A percentile compares a stretch with the other conserved stretches of the same genome.
These are phyloP conservation scores for Microchrysa polita DNA, from an alignment of 2,888 invertebrate genomes.

Conservation along the genomic window DNA sequence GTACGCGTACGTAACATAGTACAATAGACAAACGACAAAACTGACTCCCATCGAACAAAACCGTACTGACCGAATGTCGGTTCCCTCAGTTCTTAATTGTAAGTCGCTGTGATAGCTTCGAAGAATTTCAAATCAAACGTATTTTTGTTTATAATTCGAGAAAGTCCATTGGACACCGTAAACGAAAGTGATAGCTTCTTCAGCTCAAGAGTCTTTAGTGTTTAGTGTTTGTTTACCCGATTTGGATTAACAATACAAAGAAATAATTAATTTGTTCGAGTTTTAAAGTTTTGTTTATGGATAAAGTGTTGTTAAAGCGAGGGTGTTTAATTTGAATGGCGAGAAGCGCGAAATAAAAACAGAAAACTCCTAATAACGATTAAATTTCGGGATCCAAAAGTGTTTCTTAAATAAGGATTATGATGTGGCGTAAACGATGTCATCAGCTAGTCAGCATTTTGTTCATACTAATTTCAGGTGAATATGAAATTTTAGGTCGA, in stretches of 20 bases:
- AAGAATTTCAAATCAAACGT: background rate
- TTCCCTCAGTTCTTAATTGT: constrained; percentile 37
- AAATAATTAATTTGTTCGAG: constrained; percentile 7
- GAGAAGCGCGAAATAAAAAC: background rate
- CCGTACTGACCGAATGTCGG: constrained; percentile 39
- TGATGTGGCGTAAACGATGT: background rate
- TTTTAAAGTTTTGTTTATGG: background rate
- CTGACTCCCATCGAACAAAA: constrained; percentile 33
- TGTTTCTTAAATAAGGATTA: constrained; percentile 9
- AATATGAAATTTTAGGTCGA: too few relatives aligned
- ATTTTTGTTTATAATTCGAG: background rate
- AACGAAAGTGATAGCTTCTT: constrained; percentile 13
- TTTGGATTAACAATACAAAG: constrained; percentile 8
- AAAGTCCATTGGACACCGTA: constrained; percentile 3
- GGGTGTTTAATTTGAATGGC: constrained; percentile 2
- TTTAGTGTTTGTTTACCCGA: constrained; percentile 10
- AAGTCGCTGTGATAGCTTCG: constrained; percentile 19
- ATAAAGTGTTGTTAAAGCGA: background rate
- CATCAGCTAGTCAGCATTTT: background rate
- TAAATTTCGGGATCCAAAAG: background rate
- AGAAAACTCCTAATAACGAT: background rate
- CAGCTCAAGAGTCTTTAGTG: background rate
- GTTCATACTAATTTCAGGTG: constrained; percentile 32
- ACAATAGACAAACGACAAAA: too few relatives aligned
- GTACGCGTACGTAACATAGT: too few relatives aligned